Evolutionary conservation across 2,888 invertebrate species (phyloP).

Genomic region (Aphodius granarius): DNA sequence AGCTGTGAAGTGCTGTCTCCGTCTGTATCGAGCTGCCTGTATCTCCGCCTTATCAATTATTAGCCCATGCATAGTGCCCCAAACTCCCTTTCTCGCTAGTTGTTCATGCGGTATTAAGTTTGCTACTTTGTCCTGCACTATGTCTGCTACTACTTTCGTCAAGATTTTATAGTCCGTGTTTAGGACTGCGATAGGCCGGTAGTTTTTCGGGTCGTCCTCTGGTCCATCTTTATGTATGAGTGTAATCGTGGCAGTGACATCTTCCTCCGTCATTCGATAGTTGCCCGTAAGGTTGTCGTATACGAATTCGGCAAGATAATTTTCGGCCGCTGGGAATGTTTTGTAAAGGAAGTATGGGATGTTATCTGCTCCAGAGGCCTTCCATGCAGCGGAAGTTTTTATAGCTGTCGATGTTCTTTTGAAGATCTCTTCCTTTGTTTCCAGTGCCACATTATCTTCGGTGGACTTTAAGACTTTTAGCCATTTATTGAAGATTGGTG

Average conservation of each 20-base stretch:
- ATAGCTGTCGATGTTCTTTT: slow-evolving; percentile 3
- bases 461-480: neutral
- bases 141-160: slow-evolving; percentile 15
- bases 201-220: slow-evolving; percentile 6
- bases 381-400: slow-evolving; percentile 25
- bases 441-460: neutral
- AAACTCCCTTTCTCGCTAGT: slow-evolving; percentile 11
- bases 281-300: slow-evolving; percentile 7
- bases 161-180: slow-evolving; percentile 23
- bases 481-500: neutral
- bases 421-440: too few species aligned
- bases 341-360: too few species aligned
- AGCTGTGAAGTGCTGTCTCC: neutral
- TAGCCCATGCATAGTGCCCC: slow-evolving; percentile 19
- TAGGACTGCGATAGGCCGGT: slow-evolving; percentile 19
- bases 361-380: slow-evolving; percentile 27
- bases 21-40: neutral
- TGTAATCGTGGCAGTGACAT: slow-evolving; percentile 3
- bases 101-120: slow-evolving; percentile 11
- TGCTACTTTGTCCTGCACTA: neutral
- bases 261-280: slow-evolving; percentile 8
- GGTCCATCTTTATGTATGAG: slow-evolving; percentile 15
- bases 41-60: slow-evolving; percentile 12
- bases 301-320: slow-evolving; percentile 13
- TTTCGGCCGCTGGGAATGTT: neutral